Base-by-base conservation (phyloP, 37 sponge, comb jelly and placozoan genomes). In the Agelas oroides region DNA sequence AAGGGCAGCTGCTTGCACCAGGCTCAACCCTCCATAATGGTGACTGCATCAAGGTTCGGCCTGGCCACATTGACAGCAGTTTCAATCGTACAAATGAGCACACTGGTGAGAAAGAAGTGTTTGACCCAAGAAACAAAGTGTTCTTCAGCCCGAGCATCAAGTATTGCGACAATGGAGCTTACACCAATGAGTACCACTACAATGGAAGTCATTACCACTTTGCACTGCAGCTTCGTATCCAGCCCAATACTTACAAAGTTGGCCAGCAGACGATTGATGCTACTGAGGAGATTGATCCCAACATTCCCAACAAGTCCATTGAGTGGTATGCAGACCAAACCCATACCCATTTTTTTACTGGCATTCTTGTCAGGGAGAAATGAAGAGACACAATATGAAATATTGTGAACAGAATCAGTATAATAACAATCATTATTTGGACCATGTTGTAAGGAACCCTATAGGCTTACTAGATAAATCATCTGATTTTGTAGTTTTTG, bases 221-320 rank as follows among this genome's bases (percentile, higher is more conserved):
- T 37, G 67, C 67, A 19, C 53, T 79, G 80, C 80, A 79, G 53
- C 30, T 79, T 34, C 65, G 80, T 30, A 40, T 79, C 36, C 65
- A 79, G 80, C 80, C 80, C 8, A 27, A 79, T 30, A 79, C 67
- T 38, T 79, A 79, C 67, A 65, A n/a, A 18, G 38, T 65, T 46
- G 80, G 67, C 28, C 80, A 65, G 80, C 52, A 79, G 27, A 79
- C 80, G 5, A 30, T 79, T 37, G 68, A 53, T 65, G 80, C 80
- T 37, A 62, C 27, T 21, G 32, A 30, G 32, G 58, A 54, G 30
- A 63, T 79, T 65, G 80, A 79, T 33, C 67, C 65, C 27, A 40
- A 65, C 30, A 24, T 79, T 33, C 67, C 80, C 68, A 79, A 79
- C 31, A 34, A 13, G 18, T 36, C 39, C 36, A 59, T 79, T 65